Evolutionary conservation across 2,888 invertebrate genomes (phyloP).

Genomic region (Eilema griseolum): DNA sequence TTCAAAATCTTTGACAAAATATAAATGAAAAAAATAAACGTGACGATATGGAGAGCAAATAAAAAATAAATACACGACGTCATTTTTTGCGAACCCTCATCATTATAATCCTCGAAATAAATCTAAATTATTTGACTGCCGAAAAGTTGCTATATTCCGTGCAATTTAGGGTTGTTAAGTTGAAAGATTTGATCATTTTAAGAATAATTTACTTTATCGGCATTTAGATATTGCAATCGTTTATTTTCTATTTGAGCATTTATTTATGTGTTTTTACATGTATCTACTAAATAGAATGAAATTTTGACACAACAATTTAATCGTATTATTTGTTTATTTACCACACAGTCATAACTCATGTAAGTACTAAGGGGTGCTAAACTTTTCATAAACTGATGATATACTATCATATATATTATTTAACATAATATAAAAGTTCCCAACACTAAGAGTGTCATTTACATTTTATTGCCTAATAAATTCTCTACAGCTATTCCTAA

Average conservation of each 20-base stretch:
- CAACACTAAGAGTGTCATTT: neutral
- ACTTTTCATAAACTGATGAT: neutral
- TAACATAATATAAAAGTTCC: neutral
- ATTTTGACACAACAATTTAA: neutral
- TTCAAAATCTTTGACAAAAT: neutral
- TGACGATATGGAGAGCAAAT: conserved; percentile 14
- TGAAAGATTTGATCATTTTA: neutral
- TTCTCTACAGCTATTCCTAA: neutral
- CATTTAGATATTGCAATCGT: neutral
- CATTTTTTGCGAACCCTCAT: conserved; percentile 25
- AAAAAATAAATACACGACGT: conserved; percentile 17
- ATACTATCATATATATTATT: neutral
- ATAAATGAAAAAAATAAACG: neutral
- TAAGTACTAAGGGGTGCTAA: too few relatives aligned
- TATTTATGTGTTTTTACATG: neutral
- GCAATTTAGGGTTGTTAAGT: conserved; percentile 24
- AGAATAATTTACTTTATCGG: neutral
- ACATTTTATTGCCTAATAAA: neutral
- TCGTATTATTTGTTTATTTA: neutral
- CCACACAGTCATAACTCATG: neutral
- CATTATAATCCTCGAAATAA: conserved; percentile 30
- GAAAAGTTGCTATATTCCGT: conserved; percentile 14
- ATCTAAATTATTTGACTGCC: conserved; percentile 26
- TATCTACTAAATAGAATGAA: neutral
- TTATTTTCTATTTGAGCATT: neutral